Base-by-base conservation (phyloP, 2,113 vertebrate genomes). In the Loxodonta africana region DNA sequence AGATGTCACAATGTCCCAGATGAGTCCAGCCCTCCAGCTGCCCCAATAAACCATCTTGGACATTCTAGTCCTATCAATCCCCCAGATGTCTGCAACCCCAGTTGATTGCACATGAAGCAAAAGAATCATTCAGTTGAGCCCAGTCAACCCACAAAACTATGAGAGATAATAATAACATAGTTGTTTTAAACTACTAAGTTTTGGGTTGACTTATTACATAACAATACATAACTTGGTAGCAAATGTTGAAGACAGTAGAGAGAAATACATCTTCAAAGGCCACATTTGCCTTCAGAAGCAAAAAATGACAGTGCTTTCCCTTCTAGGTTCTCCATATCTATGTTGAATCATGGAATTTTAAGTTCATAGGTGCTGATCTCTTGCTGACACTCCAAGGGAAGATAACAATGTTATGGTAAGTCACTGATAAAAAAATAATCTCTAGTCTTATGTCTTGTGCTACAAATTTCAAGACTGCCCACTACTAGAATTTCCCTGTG, bases 381-480 rank as follows among this genome's bases (percentile, higher is more conserved):
- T 99, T 99, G 78, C 2, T 99, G 96, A 99, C 98, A 88, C 99
- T 98, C 82, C 97, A 98, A 96, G 99, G 99, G 95, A 99, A 98
- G 97, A 99, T 99, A 53, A 99, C 96, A 80, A 99, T 94, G 37
- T 99, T 99, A 73, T 99, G 98, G 97, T 99, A 99, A 8, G 99
- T 99, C 96, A 99, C 99, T 62, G 99, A 99, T 96, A 99, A 98
- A 28, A 99, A 99, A 99, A 94, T 99, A 99, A 98, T 99, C 99
- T 98, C 98, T 99, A 95, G 99, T 99, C 97, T 99, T 99, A 97
- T 99, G 99, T 92, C 98, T 99, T 99, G 99, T 99, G 95, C 99
- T 99, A 97, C 99, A 98, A 62, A 99, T 99, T 98, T 99, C 99
- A 98, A 99, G 98, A 73, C 98, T 98, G 88, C 99, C 99, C 37